Conservation (phyloP, 2,797 vertebrate species). For the Eptatretus atami region DNA sequence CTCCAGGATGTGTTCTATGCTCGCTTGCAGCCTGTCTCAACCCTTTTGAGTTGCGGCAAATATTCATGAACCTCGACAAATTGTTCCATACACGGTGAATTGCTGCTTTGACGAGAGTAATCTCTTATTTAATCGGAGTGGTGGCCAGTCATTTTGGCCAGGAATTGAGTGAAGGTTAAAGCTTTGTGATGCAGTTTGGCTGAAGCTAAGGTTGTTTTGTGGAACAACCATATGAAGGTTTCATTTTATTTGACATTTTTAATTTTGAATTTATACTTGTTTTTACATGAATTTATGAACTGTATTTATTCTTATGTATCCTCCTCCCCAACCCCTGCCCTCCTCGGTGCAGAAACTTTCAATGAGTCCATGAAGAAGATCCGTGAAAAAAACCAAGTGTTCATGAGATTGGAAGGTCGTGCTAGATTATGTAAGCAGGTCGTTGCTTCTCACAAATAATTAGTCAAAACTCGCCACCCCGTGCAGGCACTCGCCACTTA, state of each 20-base stretch:
- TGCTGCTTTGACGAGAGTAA: background rate
- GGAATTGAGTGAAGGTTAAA: too few species aligned
- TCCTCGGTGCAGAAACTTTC: conserved; percentile 26
- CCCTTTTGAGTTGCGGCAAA: conserved; percentile 25
- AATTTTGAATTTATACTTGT: too few species aligned
- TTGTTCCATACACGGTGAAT: conserved; percentile 5
- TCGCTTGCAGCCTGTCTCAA: conserved; percentile 36
- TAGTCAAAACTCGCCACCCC: background rate
- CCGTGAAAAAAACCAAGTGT: conserved; percentile 39
- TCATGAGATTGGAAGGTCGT: conserved; percentile 41
- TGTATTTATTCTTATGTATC: too few species aligned
- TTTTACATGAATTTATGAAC: too few species aligned
- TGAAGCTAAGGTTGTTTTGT: too few species aligned
- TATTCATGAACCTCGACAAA: conserved; percentile 2
- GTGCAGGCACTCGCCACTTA: background rate
- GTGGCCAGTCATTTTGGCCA: too few species aligned
- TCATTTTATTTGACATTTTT: too few species aligned
- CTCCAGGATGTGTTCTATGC: conserved; percentile 62
- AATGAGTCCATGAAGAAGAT: conserved; percentile 53
- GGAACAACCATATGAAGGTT: too few species aligned
- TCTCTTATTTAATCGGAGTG: too few species aligned
- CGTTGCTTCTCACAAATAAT: too few species aligned
- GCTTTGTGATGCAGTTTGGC: too few species aligned
- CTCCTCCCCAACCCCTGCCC: too few species aligned
- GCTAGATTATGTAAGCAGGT: conserved; percentile 31